Conservation (phyloP, 2,888 invertebrate species). For the Anaspis maculata region DNA sequence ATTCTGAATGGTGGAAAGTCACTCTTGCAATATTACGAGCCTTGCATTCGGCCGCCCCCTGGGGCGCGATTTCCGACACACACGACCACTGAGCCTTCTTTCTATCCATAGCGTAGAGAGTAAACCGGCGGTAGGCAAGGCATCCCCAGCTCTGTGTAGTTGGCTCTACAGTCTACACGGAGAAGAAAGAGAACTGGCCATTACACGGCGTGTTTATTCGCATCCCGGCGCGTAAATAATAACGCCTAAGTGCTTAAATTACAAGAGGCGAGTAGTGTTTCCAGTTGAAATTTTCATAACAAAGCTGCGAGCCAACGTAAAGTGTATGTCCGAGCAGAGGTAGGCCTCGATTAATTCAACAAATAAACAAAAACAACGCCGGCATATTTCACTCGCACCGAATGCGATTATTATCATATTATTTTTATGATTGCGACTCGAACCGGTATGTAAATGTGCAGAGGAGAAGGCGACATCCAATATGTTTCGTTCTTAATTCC, state of each 20-base stretch:
- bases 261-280: constrained; percentile 18
- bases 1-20: too few species aligned
- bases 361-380: constrained; percentile 11
- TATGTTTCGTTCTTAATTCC: constrained; percentile 34
- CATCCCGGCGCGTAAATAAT: constrained; percentile 27
- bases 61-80: constrained; percentile 18
- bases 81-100: constrained; percentile 12
- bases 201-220: constrained; percentile 27
- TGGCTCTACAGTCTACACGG: too few species aligned
- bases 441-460: constrained; percentile 34
- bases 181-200: too few species aligned
- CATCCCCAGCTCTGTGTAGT: too few species aligned
- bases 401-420: constrained; percentile 33
- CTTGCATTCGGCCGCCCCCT: too few species aligned
- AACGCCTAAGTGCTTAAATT: constrained; percentile 27
- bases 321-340: constrained; percentile 16
- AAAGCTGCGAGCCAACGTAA: constrained; percentile 17
- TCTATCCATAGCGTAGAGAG: too few species aligned
- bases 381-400: constrained; percentile 30
- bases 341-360: constrained; percentile 21
- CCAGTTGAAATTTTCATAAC: constrained; percentile 25
- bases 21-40: too few species aligned
- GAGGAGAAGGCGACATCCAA: constrained; percentile 31
- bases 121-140: too few species aligned
- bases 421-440: constrained; percentile 33